Base-by-base conservation (phyloP, 2,888 invertebrate genomes). In the Philopedon plagiatum region DNA sequence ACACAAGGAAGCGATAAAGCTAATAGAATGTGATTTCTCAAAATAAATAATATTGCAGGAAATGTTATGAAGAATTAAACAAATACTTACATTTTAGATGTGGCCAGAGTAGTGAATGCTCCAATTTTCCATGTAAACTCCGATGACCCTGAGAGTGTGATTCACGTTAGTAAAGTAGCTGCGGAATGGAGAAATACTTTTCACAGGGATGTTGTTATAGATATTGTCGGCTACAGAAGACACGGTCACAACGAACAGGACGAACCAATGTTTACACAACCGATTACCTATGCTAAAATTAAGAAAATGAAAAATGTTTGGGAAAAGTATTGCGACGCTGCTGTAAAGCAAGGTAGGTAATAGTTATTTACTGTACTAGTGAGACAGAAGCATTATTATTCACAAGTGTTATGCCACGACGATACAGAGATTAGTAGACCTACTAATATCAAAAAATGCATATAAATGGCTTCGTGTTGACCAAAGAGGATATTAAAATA, bases 181-280 rank as follows among this genome's bases (percentile, higher is more conserved):
- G 93, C 95, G 1, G 95, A 96, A 85, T 97, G 95, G 94, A 89
- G 98, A 75, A 90, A 94, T 75, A 95, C 93, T 62, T 98, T 96
- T 91, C 94, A 95, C 86, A 97, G 96, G 84, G 97, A 97, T 85
- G 93, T 94, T 44, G 94, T 97, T 77, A 93, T 97, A 83, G 97
- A 97, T 86, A 89, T 97, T 86, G 95, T 98, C 1, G 92, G 93
- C 81, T 98, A 98, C 87, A 90, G 98, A 56, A 91, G 96, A 77
- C 94, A 95, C 86, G 98, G 98, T 0, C 98, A 98, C 90, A 98
- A 98, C 86, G 98, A 98, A 87, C 93, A 95, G 79, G 98, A 98
- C 86, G 97, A 98, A 85, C 98, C 98, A 0, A 96, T 96, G 95
- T 98, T 98, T 87, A 98, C 98, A 0, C 96, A 96, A 85, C 98